These are phyloP conservation scores for Fregata magnificens DNA, from an alignment of 2,113 vertebrate genomes.

Conservation along the genomic window DNA sequence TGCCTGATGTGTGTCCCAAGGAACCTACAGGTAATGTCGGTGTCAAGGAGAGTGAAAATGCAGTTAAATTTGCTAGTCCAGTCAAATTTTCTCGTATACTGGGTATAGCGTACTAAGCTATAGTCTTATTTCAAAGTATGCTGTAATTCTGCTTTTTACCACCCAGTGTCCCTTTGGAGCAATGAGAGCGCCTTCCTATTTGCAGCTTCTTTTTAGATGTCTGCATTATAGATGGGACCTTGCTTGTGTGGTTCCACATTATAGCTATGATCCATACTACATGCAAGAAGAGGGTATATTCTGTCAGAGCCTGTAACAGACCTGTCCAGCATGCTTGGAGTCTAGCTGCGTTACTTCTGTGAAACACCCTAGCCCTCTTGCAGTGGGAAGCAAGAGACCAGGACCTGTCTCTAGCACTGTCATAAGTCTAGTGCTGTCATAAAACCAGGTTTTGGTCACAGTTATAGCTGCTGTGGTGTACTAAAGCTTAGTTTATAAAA, in stretches of 20 bases:
- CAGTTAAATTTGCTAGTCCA: not conserved
- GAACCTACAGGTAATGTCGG: conserved; percentile 85
- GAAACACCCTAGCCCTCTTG: not conserved
- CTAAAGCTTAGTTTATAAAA: not conserved
- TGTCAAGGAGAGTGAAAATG: not conserved
- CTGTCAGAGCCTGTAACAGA: not conserved
- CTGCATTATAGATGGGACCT: not conserved
- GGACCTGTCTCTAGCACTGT: not conserved
- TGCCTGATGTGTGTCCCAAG: conserved; percentile 96
- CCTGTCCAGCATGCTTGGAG: not conserved
- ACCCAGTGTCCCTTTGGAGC: not conserved
- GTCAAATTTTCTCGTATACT: accelerated
- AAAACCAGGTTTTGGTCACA: not conserved
- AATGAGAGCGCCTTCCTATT: not conserved
- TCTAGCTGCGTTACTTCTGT: not conserved
- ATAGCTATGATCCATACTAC: not conserved
- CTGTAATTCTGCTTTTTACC: not conserved
- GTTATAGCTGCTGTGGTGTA: not conserved
- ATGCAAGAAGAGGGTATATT: not conserved
- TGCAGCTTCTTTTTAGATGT: not conserved
- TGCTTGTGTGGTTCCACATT: not conserved
- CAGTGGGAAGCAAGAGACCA: not conserved
- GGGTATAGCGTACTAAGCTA: not conserved
- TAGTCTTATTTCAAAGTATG: not conserved
- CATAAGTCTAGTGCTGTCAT: not conserved